These are phyloP conservation scores for Notolepis coatsorum DNA, from an alignment of 2,797 vertebrate genomes.

Conservation along the genomic window DNA sequence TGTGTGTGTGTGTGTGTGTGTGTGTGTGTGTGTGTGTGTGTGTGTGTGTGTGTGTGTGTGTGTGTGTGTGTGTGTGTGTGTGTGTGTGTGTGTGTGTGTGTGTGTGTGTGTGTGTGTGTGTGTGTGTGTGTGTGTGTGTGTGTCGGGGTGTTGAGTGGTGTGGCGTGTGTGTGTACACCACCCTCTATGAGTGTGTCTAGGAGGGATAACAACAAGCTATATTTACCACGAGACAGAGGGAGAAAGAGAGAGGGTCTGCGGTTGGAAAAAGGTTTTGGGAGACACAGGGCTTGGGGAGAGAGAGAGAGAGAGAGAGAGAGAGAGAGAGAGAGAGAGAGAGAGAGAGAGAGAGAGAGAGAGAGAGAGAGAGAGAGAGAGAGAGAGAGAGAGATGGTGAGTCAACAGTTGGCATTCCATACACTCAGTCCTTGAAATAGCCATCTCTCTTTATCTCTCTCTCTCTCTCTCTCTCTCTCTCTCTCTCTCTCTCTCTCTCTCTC, in stretches of 20 bases:
- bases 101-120: slow-evolving; percentile 13
- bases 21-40: slow-evolving; percentile 51
- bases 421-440: slow-evolving; percentile 73
- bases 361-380: slow-evolving; percentile 4
- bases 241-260: slow-evolving; percentile 65
- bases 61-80: slow-evolving; percentile 33
- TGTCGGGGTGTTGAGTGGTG: slow-evolving; percentile 32
- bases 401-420: slow-evolving; percentile 76
- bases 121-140: slow-evolving; percentile 12
- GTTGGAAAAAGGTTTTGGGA: slow-evolving; percentile 76
- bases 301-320: slow-evolving; percentile 52
- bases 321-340: slow-evolving; percentile 1
- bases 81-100: too few species aligned
- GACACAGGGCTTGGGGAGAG: slow-evolving; percentile 62
- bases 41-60: slow-evolving; percentile 17
- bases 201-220: slow-evolving; percentile 78
- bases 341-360: neutral
- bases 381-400: slow-evolving; percentile 37
- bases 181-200: slow-evolving; percentile 59
- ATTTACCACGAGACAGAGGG: slow-evolving; percentile 71
- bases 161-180: slow-evolving; percentile 57
- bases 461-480: slow-evolving; percentile 27
- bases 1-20: slow-evolving; percentile 25
- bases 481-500: slow-evolving; percentile 28
- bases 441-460: slow-evolving; percentile 32